Percentiles rank a stretch among this genome's conserved stretches.
These are phyloP conservation scores for Cochlearius cochlearius DNA, from an alignment of 2,113 vertebrate species.

Conservation along the genomic window DNA sequence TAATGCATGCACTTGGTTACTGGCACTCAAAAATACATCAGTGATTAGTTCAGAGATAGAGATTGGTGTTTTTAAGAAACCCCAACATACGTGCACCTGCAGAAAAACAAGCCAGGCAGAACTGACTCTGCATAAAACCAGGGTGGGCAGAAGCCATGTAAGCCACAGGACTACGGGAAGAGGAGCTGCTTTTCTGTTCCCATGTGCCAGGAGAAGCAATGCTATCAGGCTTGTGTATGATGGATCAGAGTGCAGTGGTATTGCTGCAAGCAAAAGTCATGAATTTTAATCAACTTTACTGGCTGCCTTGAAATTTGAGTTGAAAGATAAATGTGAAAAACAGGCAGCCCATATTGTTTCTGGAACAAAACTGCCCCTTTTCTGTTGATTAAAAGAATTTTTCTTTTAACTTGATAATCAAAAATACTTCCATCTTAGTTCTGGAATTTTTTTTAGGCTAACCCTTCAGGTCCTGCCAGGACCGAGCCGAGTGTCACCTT, in stretches of 20 bases:
- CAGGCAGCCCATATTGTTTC: slow-evolving; percentile 30
- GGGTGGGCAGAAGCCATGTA: background rate
- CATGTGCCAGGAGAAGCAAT: background rate
- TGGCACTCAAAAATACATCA: background rate
- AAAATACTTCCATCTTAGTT: slow-evolving; percentile 17
- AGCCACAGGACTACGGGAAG: background rate
- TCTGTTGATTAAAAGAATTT: slow-evolving; percentile 44
- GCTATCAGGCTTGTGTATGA: slow-evolving; percentile 15
- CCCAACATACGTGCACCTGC: background rate
- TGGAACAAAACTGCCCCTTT: slow-evolving; percentile 41
- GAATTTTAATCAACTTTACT: slow-evolving; percentile 55
- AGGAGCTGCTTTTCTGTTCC: background rate
- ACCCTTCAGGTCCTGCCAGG: background rate
- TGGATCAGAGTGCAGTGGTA: slow-evolving; percentile 21
- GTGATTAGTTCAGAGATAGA: background rate
- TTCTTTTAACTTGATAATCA: slow-evolving; percentile 38
- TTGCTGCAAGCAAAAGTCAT: slow-evolving; percentile 28
- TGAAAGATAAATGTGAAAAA: slow-evolving; percentile 63
- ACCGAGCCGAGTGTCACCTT: background rate
- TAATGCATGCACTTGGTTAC: background rate
- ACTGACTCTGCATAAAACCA: background rate
- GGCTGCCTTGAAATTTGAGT: slow-evolving; percentile 60
- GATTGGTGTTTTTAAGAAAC: background rate
- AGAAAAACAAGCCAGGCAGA: background rate
- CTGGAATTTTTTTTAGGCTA: background rate